phyloP scores from a whole-genome alignment of 53 echinoderm and acorn worm species.

The Mesocentrotus franciscanus region DNA sequence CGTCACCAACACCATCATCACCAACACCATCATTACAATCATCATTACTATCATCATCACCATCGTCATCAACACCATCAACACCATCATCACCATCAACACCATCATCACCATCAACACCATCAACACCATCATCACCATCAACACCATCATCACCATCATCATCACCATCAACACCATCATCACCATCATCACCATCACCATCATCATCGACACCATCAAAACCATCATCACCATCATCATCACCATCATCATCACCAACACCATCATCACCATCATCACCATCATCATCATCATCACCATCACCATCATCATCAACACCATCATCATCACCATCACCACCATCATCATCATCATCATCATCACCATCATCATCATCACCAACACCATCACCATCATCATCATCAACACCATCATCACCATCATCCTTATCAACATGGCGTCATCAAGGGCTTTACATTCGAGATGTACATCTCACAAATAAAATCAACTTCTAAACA shows the following conservation, averaged over 20 bases:
- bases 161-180: neutral
- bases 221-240: conserved; percentile 6
- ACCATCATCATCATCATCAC: neutral
- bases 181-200: neutral
- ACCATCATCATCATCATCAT: neutral
- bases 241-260: conserved; percentile 44
- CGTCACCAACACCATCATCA: conserved; percentile 24
- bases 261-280: neutral
- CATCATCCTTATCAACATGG: too few relatives aligned
- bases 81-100: neutral
- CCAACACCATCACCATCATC: conserved; percentile 36
- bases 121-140: neutral
- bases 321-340: too few relatives aligned
- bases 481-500: neutral
- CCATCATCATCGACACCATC: too few relatives aligned
- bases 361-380: neutral
- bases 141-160: neutral
- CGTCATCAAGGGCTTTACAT: too few relatives aligned
- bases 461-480: too few relatives aligned
- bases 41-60: conserved; percentile 2
- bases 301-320: conserved; percentile 35
- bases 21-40: neutral
- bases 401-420: conserved; percentile 38
- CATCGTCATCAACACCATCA: neutral
- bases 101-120: neutral